Evolutionary conservation across 2,888 invertebrate species (phyloP), one percentile per base, ranked within the genome.

Genomic region (Muschampia plurimacula): DNA sequence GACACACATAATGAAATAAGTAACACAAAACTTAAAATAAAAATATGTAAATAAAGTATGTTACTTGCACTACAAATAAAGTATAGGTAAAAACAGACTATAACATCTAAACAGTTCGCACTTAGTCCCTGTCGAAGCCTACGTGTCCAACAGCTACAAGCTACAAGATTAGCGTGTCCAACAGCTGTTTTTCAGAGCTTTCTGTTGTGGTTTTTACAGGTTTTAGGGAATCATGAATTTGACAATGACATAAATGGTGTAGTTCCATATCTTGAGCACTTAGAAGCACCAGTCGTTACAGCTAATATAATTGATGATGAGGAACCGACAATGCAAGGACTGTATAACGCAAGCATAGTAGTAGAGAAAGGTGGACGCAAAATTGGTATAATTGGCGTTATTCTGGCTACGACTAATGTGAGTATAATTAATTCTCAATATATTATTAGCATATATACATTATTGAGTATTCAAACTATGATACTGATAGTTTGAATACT

Each of bases 161-260:
- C 22, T 22, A 22, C 22, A n/a, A n/a, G n/a, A n/a, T n/a, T 22
- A 22, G 22, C 0, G 22, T 4, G 4, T 32, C 4, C 32, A 4
- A 32, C 4, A 32, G 32, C 32, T 4, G 0, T 1, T 1, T 32
- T 32, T 32, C 32, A 49, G 13, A n/a, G 13, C 13, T 49, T n/a
- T 49, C 5, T 49, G 4, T 46, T 46, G 46, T 46, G 12, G 46
- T n/a, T 62, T 62, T 76, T 75, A 3, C 84, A 98, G 97, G 97
- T 97, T 0, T 85, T 98, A 60, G 98, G 98, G 2, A 98, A 98
- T 84, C 98, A 98, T 83, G 98, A 98, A 84, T 98, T 98, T 79
- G 98, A 98, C 84, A 95, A 97, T 78, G 96, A 96, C 0, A 91
- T 98, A 1, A 95, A 90, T 59, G 97, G 97, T 2, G 89, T 97